Evolutionary conservation across 2,888 invertebrate species (phyloP).

Genomic region (Artemia sinica): DNA sequence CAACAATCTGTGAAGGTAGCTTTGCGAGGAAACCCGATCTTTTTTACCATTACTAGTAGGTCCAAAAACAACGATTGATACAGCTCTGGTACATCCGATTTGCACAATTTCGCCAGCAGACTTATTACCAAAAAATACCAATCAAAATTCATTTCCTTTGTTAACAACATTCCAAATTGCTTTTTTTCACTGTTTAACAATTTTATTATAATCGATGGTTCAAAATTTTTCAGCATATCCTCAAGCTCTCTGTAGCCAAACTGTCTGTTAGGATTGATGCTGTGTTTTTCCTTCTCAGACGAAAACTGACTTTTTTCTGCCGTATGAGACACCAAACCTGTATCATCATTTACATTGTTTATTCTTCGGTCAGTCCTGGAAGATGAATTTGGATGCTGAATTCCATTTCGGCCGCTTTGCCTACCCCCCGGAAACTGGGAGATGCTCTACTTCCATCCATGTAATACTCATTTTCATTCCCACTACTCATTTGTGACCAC

Average conservation of each 20-base stretch:
- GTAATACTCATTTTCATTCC: no score
- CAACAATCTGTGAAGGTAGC: neutral
- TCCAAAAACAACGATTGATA: neutral
- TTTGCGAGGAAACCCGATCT: neutral
- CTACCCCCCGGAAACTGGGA: no score
- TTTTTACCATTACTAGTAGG: neutral
- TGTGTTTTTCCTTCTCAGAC: no score
- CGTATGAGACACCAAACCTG: no score
- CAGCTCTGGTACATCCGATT: neutral
- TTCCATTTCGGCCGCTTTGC: no score
- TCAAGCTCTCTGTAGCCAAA: neutral
- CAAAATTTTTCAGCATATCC: neutral
- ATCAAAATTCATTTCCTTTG: neutral
- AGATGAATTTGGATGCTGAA: no score
- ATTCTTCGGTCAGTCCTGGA: no score
- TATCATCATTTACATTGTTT: no score
- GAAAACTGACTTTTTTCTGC: no score
- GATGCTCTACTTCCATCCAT: no score
- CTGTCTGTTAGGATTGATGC: neutral
- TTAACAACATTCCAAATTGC: neutral
- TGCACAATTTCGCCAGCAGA: neutral
- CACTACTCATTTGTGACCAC: no score
- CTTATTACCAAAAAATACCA: neutral
- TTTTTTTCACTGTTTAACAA: neutral
- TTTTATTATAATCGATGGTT: neutral